Conservation (phyloP, 2,113 vertebrate genomes). For the Nicator chloris region DNA sequence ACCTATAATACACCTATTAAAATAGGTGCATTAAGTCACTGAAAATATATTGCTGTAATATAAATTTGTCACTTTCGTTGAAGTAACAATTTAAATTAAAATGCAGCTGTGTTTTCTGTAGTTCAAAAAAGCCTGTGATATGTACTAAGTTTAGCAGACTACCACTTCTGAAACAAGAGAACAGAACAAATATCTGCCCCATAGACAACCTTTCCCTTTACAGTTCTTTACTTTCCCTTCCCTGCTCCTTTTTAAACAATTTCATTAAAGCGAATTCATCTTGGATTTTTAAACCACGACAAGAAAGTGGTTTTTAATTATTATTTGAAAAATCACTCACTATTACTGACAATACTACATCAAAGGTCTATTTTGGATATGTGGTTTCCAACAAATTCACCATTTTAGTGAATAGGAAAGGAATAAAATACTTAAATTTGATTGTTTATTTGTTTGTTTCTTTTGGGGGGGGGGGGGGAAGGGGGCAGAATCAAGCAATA, state of each 20-base stretch:
- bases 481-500: neutral
- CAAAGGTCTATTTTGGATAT: neutral
- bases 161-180: neutral
- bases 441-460: neutral
- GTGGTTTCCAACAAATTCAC: neutral
- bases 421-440: neutral
- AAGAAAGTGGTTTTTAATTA: neutral
- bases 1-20: no score
- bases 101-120: neutral
- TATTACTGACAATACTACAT: neutral
- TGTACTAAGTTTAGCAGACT: neutral
- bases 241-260: neutral
- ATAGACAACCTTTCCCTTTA: neutral
- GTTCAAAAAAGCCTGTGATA: neutral
- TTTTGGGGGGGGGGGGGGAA: accelerated
- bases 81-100: neutral
- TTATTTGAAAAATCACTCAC: neutral
- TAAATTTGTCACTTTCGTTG: neutral
- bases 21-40: neutral
- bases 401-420: neutral
- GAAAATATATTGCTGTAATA: neutral
- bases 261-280: neutral
- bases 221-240: neutral
- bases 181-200: neutral
- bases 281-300: neutral